Conservation (phyloP, 2,888 invertebrate species). For the Aplocera efformata region DNA sequence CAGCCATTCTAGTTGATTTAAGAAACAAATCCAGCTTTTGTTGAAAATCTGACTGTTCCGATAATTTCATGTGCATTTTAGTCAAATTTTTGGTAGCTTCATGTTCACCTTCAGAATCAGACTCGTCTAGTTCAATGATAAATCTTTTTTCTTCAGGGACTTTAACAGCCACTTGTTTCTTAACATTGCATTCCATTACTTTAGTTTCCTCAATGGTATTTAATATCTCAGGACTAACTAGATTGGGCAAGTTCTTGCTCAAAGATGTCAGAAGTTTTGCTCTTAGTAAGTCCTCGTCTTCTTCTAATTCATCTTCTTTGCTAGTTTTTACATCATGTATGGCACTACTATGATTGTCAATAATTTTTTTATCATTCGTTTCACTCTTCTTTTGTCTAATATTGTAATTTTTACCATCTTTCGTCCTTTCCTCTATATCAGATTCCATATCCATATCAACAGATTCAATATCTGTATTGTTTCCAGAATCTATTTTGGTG, state of each 20-base stretch:
- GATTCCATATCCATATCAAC: constrained; percentile 77
- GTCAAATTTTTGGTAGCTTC: constrained; percentile 75
- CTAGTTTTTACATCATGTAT: constrained; percentile 16
- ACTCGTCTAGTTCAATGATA: constrained; percentile 66
- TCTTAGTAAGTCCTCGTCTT: constrained; percentile 82
- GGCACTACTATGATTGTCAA: constrained; percentile 17
- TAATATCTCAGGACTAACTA: constrained; percentile 46
- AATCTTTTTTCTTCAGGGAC: constrained; percentile 60
- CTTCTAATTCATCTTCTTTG: constrained; percentile 70
- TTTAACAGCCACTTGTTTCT: constrained; percentile 16
- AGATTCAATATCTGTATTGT: constrained; percentile 74
- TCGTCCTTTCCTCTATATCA: constrained; percentile 61
- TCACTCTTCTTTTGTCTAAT: constrained; percentile 18
- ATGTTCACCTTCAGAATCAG: constrained; percentile 75
- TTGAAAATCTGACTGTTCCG: constrained; percentile 68
- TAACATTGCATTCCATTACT: constrained; percentile 22
- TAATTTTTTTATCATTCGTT: constrained; percentile 16
- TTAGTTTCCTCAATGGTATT: constrained; percentile 37
- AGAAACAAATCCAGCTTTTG: constrained; percentile 67
- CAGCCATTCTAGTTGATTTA: constrained; percentile 66
- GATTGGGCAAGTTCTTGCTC: constrained; percentile 77
- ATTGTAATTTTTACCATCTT: constrained; percentile 38
- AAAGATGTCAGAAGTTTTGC: constrained; percentile 81
- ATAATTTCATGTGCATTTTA: constrained; percentile 72
- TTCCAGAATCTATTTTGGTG: constrained; percentile 46